Evolutionary conservation across 2,797 vertebrate genomes (phyloP), one percentile per base, ranked within the genome.

Genomic region (Tapirus indicus): DNA sequence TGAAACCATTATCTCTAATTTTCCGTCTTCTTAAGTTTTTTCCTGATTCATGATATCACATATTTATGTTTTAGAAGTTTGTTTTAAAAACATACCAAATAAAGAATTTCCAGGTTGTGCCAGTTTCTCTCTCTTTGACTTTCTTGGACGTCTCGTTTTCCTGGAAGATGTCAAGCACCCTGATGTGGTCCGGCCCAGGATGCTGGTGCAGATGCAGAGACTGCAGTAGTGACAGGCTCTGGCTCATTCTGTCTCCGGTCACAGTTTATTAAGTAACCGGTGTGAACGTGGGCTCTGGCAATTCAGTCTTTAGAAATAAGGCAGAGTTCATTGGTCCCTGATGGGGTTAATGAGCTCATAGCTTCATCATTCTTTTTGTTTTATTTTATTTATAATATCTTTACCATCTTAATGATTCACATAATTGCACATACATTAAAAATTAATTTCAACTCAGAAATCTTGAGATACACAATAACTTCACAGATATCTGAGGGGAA

Each of bases 361-460:
- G 68, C 71, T 83, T 96, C 41, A 96, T 92, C 56, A 88, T 92
- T 96, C 41, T n/a, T 96, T 94, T 92, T 92, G 72, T 97, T 97
- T 97, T 95, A 91, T 60, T 97, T 88, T 92, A 66, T 95, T 96
- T 94, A 64, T 64, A 71, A 32, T 95, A 88, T 90, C 83, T 94
- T 79, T 91, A 60, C 62, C 92, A 93, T 98, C 83, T 95, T 95
- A 97, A 96, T 86, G 86, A 91, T 96, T 96, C 66, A 72, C 69
- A 80, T 97, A 97, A 97, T 93, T 97, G 79, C 58, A 94, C 88
- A 91, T 97, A 86, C 85, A 86, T 96, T 96, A 95, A 94, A 97
- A 93, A 97, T 97, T 96, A 97, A 95, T 93, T 94, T 95, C 58
- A 84, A 83, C 58, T 88, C 60, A 72, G 82, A 97, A 93, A 93